phyloP scores from a whole-genome alignment of 2,113 vertebrate genomes.

The Cacatua alba region DNA sequence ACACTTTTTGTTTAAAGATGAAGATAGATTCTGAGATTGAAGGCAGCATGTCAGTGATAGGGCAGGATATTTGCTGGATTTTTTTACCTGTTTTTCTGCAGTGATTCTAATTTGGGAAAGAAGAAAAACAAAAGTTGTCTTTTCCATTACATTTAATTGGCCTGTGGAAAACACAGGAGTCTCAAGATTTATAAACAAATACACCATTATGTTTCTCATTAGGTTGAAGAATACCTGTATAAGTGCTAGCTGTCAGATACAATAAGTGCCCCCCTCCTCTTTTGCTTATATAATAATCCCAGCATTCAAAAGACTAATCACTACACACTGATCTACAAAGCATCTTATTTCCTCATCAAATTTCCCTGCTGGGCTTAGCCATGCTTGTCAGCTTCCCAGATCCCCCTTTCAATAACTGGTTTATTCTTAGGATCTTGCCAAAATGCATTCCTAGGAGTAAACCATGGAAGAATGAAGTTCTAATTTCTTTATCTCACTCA shows the following conservation, averaged over 20 bases:
- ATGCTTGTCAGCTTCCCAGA: slow-evolving; percentile 84
- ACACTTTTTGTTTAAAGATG: no score
- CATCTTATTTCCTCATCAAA: slow-evolving; percentile 87
- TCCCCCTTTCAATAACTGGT: slow-evolving; percentile 83
- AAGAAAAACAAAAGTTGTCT: not conserved
- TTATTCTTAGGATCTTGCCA: slow-evolving; percentile 81
- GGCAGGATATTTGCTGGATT: not conserved
- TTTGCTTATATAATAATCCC: slow-evolving; percentile 82
- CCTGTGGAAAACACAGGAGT: slow-evolving; percentile 35
- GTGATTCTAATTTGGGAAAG: slow-evolving; percentile 3
- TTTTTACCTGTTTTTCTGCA: not conserved
- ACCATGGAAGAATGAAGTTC: slow-evolving; percentile 80
- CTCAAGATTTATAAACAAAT: slow-evolving; percentile 71
- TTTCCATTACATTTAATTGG: slow-evolving; percentile 55
- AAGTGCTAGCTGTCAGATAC: slow-evolving; percentile 71
- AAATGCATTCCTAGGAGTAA: slow-evolving; percentile 83
- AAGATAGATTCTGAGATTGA: not conserved
- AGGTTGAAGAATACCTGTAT: slow-evolving; percentile 70
- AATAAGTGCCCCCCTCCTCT: slow-evolving; percentile 70
- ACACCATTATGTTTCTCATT: slow-evolving; percentile 74
- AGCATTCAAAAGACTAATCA: slow-evolving; percentile 85
- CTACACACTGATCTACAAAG: slow-evolving; percentile 81
- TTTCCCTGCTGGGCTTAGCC: slow-evolving; percentile 81
- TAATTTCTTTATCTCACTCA: slow-evolving; percentile 80
- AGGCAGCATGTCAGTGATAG: not conserved